Percentiles rank a stretch among this genome's conserved stretches.
These are phyloP conservation scores for Phlogophora meticulosa DNA, from an alignment of 2,888 invertebrate genomes.

Conservation along the genomic window DNA sequence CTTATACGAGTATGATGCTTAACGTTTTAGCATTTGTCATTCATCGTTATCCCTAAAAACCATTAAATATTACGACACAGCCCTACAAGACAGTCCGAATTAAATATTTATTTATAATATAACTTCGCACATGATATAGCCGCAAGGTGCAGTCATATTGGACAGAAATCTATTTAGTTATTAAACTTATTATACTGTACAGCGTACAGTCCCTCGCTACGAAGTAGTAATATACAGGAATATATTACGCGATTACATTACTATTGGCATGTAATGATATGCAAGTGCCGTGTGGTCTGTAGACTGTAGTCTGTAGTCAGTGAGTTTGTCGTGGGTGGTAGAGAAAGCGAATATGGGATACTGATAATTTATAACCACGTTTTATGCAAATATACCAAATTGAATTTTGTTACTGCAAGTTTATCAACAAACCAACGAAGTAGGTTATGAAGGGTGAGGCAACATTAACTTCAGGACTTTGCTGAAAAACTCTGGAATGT, in stretches of 20 bases:
- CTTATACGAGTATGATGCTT: no score
- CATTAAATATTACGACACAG: background rate
- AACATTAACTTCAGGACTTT: no score
- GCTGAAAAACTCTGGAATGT: no score
- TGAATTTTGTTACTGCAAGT: conserved; percentile 3
- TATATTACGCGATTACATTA: conserved; percentile 38
- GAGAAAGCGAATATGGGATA: conserved; percentile 16
- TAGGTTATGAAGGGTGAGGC: no score
- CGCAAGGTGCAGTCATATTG: conserved; percentile 21
- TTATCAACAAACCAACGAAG: background rate
- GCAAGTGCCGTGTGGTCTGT: conserved; percentile 36
- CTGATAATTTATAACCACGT: conserved; percentile 3
- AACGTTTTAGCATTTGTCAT: no score
- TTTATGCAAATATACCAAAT: conserved; percentile 6
- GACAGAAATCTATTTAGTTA: conserved; percentile 28
- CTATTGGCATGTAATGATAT: conserved; percentile 25
- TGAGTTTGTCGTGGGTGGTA: conserved; percentile 28
- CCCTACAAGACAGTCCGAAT: conserved; percentile 14
- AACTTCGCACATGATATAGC: conserved; percentile 1
- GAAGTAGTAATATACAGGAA: conserved; percentile 11
- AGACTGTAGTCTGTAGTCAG: conserved; percentile 10
- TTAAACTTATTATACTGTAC: conserved; percentile 17
- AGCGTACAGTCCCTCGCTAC: background rate
- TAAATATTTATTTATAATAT: no score
- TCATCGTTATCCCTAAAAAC: no score